These are phyloP conservation scores for Myotis lucifugus DNA, from an alignment of 2,113 vertebrate genomes.

Conservation along the genomic window DNA sequence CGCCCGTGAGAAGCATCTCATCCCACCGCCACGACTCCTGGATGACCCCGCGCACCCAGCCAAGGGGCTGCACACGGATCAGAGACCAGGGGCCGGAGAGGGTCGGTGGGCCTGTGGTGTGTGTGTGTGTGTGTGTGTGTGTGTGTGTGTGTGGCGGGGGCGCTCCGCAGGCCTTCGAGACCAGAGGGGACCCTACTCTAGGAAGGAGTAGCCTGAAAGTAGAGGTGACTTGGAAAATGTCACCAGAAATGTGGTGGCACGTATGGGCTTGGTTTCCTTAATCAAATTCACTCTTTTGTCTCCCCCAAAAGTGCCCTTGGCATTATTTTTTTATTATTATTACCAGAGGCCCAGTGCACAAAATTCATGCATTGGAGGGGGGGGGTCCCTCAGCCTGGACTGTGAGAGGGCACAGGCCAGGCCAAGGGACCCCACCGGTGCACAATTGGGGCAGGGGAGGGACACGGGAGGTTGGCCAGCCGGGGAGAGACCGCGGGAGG, in stretches of 20 bases:
- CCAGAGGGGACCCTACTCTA: background rate
- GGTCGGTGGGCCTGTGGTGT: background rate
- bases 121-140: too few species aligned
- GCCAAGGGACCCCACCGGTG: too few species aligned
- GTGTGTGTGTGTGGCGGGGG: background rate
- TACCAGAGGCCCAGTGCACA: too few species aligned
- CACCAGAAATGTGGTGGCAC: background rate
- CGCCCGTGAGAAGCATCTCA: background rate
- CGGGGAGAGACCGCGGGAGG: too few species aligned
- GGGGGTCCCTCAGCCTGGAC: too few species aligned
- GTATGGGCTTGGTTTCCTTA: background rate
- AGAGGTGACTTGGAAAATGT: background rate
- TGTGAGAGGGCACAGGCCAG: too few species aligned
- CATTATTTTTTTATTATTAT: too few species aligned
- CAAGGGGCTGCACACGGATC: background rate
- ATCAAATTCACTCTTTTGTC: background rate
- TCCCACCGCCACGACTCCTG: background rate
- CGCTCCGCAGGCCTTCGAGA: background rate
- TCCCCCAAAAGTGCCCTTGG: background rate
- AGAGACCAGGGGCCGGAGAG: background rate
- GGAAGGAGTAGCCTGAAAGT: background rate
- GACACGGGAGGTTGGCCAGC: too few species aligned
- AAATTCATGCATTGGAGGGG: too few species aligned
- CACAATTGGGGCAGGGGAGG: too few species aligned
- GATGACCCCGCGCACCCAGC: background rate